A percentile compares a stretch with the other conserved stretches of the same genome.
These are phyloP conservation scores for Syrista parreyssii DNA, from an alignment of 2,888 invertebrate species.

Conservation along the genomic window DNA sequence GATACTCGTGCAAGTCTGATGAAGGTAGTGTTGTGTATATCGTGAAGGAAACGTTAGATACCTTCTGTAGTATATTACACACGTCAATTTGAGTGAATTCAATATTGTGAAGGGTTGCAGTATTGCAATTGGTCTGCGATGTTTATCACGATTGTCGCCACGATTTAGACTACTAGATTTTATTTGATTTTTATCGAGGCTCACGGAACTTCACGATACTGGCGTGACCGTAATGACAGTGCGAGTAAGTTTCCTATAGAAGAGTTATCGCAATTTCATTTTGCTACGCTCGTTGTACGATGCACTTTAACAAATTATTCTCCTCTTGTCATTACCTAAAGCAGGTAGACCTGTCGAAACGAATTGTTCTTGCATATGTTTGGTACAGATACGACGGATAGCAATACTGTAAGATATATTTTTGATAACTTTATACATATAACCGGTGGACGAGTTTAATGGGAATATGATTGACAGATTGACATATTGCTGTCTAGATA, in stretches of 20 bases:
- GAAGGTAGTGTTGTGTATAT: not conserved
- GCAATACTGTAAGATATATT: not conserved
- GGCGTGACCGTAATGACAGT: not conserved
- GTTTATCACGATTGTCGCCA: slow-evolving; percentile 26
- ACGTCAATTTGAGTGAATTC: not conserved
- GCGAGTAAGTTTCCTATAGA: not conserved
- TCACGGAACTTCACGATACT: not conserved
- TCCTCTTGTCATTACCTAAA: not conserved
- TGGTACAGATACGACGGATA: not conserved
- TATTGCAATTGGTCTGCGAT: slow-evolving; percentile 34
- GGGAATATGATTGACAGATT: not conserved
- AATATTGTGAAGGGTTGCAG: slow-evolving; percentile 25
- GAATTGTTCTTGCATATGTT: not conserved
- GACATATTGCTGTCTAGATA: not conserved
- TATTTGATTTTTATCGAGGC: slow-evolving; percentile 48
- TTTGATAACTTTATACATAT: not conserved
- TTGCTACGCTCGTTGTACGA: not conserved
- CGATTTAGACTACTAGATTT: slow-evolving; percentile 26
- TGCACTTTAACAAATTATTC: not conserved
- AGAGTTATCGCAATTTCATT: not conserved
- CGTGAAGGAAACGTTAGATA: not conserved
- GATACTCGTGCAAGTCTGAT: not conserved
- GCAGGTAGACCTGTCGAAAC: not conserved
- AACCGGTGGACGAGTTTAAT: not conserved
- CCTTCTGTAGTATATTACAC: not conserved